These are phyloP conservation scores for Barbus barbus DNA, from an alignment of 2,113 vertebrate species.

Conservation along the genomic window DNA sequence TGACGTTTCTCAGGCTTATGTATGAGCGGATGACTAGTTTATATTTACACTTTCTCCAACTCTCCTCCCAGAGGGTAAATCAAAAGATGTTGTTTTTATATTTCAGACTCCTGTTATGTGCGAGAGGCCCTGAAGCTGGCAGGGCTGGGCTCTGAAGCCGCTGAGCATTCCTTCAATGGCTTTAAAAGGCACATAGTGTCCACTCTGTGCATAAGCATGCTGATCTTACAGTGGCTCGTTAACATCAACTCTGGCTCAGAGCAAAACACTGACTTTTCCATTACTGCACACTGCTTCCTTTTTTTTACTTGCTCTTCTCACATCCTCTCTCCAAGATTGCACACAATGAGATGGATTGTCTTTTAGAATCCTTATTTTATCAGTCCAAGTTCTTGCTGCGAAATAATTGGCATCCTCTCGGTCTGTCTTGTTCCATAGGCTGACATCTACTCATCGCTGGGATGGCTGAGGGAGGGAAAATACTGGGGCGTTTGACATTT, in stretches of 20 bases:
- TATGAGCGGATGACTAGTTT: constrained; percentile 29
- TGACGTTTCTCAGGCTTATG: constrained; percentile 18
- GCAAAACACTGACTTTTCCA: constrained; percentile 61
- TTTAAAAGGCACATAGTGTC: constrained; percentile 58
- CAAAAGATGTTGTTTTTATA: constrained; percentile 46
- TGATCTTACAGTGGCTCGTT: constrained; percentile 56
- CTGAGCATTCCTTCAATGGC: constrained; percentile 55
- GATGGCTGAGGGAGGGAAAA: constrained; percentile 66
- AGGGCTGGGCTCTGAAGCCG: constrained; percentile 35
- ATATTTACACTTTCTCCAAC: constrained; percentile 42
- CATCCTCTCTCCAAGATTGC: not conserved
- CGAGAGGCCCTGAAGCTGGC: constrained; percentile 24
- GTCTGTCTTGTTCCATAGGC: not conserved
- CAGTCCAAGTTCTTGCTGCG: not conserved
- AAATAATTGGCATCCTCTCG: constrained; percentile 9
- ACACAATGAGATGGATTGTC: constrained; percentile 10
- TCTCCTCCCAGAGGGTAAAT: constrained; percentile 37
- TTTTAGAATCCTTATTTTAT: not conserved
- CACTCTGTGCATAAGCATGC: constrained; percentile 46
- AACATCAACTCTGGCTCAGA: constrained; percentile 54
- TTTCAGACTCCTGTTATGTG: constrained; percentile 46
- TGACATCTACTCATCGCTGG: constrained; percentile 58
- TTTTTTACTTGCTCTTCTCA: constrained; percentile 64
- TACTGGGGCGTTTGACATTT: constrained; percentile 59
- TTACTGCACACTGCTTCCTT: constrained; percentile 63